Evolutionary conservation across 1,140 invertebrate species (phyloP).

Genomic region (Bombus polaris): DNA sequence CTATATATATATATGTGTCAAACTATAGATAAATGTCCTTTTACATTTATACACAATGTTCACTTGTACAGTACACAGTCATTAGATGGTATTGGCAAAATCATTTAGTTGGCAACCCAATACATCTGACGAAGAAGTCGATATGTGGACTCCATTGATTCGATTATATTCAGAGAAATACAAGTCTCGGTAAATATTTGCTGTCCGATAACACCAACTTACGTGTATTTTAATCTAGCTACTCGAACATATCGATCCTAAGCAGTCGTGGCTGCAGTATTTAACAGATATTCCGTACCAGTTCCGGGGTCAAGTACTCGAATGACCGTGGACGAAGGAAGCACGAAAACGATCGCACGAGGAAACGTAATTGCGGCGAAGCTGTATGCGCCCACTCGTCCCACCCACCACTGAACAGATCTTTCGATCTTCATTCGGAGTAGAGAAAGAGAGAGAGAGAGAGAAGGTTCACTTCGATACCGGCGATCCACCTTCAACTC

Average conservation of each 20-base stretch:
- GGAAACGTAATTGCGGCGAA: constrained; percentile 44
- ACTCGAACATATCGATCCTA: not conserved
- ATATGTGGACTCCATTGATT: too few species aligned
- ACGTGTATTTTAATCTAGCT: not conserved
- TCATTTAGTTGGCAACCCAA: too few species aligned
- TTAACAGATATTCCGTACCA: not conserved
- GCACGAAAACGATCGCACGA: constrained; percentile 28
- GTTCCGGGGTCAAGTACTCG: constrained; percentile 9
- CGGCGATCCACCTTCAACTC: too few species aligned
- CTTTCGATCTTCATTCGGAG: constrained; percentile 22
- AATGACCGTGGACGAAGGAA: constrained; percentile 17
- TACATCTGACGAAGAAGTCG: too few species aligned
- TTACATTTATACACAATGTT: too few species aligned
- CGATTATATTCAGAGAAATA: too few species aligned
- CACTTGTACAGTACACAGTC: too few species aligned
- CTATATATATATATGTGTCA: too few species aligned
- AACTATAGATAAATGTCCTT: too few species aligned
- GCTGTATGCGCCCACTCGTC: constrained; percentile 34
- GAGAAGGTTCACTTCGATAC: not conserved
- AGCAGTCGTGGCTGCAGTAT: not conserved
- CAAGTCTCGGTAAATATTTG: too few species aligned
- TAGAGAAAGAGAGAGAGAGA: not conserved
- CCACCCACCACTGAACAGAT: constrained; percentile 10
- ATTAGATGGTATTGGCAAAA: too few species aligned
- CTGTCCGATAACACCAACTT: not conserved